Evolutionary conservation across 2,888 invertebrate genomes (phyloP), one percentile per base, ranked within the genome.

Genomic region (Cremastobaeus sp.): DNA sequence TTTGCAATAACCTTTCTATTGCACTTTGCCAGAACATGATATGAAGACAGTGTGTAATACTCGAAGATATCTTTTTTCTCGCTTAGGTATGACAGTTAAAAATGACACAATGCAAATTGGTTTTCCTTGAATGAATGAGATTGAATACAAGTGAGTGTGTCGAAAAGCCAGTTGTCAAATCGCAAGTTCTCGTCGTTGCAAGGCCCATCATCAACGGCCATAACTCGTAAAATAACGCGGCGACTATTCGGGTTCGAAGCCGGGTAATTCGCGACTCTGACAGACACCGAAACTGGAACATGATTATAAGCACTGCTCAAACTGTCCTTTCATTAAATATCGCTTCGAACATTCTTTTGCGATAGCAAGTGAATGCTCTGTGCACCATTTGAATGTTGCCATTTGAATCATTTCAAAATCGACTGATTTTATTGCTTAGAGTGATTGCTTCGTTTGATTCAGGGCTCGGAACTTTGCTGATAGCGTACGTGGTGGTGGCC

Each of bases 401-500:
- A 5, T 25, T 8, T 25, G 3, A 25, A 5, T 25, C 8, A 25
- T 8, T 5, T 5, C 25, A 25, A 25, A 8, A 25, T 25, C 8
- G 25, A 25, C 8, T 8, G 25, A 25, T 8, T 3, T 25, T 8
- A 3, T 3, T 5, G 25, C 8, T 5, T 5, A 5, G 3, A 32
- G 11, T 32, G 6, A 14, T 18, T 21, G 15, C 25, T 21, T 66
- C 64, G 32, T 60, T 21, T 65, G 50, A 80, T 81, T 17, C 80
- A 87, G 87, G 86, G 84, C 79, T 87, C 83, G 82, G 82, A 77
- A 81, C 84, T 79, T 82, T 86, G 64, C 73, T 87, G 59, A 79
- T 84, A 74, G 79, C 83, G 59, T 77, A 86, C 76, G 79, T 85
- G 50, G 81, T 81, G 41, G 79, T 82, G 14, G 85, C 84, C 43